phyloP scores from a whole-genome alignment of 2,113 vertebrate genomes.

The Catharus bicknelli region DNA sequence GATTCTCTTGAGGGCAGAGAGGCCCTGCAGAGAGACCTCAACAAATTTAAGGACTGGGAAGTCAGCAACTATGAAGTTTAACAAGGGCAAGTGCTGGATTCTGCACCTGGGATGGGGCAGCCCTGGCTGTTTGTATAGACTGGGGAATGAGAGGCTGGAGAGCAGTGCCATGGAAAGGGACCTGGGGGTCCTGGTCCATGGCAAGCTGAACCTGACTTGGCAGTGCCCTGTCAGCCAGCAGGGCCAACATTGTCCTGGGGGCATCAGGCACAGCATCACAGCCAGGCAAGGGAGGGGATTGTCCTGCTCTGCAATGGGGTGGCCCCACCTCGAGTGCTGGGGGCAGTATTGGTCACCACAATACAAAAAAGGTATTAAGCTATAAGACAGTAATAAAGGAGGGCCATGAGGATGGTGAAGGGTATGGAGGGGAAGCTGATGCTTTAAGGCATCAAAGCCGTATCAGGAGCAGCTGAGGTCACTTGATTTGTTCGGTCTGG shows the following conservation, averaged over 20 bases:
- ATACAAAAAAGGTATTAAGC: not conserved
- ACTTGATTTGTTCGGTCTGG: not conserved
- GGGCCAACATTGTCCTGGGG: not conserved
- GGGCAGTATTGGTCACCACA: not conserved
- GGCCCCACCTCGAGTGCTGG: rapidly evolving
- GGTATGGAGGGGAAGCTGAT: not conserved
- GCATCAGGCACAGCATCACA: rapidly evolving
- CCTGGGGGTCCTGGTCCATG: rapidly evolving
- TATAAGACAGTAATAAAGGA: not conserved
- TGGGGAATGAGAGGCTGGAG: not conserved
- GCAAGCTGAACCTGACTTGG: rapidly evolving
- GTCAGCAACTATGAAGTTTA: not conserved
- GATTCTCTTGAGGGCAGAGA: rapidly evolving
- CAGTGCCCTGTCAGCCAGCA: not conserved
- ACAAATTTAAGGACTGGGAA: not conserved
- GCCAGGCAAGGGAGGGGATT: rapidly evolving
- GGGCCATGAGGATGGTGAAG: not conserved
- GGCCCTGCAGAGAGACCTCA: not conserved
- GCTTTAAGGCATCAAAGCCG: no score
- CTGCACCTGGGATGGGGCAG: not conserved
- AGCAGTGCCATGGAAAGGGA: rapidly evolving
- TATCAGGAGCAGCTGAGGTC: not conserved
- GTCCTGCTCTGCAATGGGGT: rapidly evolving
- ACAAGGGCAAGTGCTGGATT: not conserved
- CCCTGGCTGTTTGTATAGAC: not conserved